Conservation (phyloP, 2,113 vertebrate species). For the Pachycephala philippinensis region DNA sequence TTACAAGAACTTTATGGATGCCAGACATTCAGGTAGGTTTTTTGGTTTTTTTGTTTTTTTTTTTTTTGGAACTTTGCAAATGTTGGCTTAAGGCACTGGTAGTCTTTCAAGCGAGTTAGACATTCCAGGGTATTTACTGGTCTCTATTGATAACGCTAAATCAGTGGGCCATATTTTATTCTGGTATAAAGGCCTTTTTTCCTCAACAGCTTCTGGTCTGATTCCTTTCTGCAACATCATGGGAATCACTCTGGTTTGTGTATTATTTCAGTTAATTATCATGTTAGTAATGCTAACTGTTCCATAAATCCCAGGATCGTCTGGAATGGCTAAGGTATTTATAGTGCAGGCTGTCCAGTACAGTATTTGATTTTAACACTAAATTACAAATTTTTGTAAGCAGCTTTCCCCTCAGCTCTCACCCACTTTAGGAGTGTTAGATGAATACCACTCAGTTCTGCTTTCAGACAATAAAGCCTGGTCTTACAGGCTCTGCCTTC, state of each 20-base stretch:
- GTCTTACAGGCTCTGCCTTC: constrained; percentile 23
- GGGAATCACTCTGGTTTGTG: neutral
- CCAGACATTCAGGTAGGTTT: neutral
- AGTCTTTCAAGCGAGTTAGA: neutral
- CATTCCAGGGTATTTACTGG: constrained; percentile 13
- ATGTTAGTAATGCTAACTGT: neutral
- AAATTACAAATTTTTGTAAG: constrained; percentile 23
- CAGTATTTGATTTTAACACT: neutral
- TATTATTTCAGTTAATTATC: neutral
- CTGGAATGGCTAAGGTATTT: neutral
- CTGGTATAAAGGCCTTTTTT: neutral
- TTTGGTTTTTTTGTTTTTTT: too few relatives aligned
- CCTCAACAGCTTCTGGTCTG: neutral
- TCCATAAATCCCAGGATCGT: neutral
- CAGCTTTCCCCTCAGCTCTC: neutral
- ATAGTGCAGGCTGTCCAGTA: neutral
- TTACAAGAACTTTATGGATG: neutral
- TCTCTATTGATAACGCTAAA: constrained; percentile 2
- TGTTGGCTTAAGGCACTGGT: neutral
- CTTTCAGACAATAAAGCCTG: constrained; percentile 9
- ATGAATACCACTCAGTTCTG: neutral
- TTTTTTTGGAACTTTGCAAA: constrained; percentile 11
- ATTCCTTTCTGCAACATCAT: neutral
- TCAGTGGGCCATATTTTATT: neutral
- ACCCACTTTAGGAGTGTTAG: neutral